These are phyloP conservation scores for Neuroterus valhalla DNA, from an alignment of 1,140 invertebrate genomes.

Conservation along the genomic window DNA sequence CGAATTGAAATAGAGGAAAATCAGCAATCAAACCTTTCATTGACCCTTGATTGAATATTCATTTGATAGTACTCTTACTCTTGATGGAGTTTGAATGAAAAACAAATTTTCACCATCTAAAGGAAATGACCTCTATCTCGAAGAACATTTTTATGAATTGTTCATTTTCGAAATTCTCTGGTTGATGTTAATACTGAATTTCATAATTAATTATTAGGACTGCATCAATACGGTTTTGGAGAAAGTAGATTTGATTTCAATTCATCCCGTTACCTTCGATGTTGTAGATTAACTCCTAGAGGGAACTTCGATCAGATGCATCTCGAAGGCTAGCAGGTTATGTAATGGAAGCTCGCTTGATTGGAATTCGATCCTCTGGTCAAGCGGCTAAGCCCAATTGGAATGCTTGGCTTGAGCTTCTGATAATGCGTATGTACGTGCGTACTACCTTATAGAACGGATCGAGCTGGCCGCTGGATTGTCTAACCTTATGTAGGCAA, in stretches of 20 bases:
- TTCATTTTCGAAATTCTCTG: no score
- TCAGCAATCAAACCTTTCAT: background rate
- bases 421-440: conserved; percentile 44
- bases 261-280: background rate
- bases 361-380: conserved; percentile 52
- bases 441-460: background rate
- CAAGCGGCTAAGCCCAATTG: conserved; percentile 48
- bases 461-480: conserved; percentile 23
- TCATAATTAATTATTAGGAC: no score
- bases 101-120: background rate
- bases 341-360: conserved; percentile 46
- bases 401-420: conserved; percentile 45
- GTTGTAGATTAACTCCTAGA: background rate
- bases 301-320: background rate
- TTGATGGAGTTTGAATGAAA: background rate
- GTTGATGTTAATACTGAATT: no score
- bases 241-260: background rate
- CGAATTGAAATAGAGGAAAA: background rate
- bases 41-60: background rate
- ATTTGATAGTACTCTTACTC: background rate
- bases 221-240: background rate
- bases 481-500: conserved; percentile 30
- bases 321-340: conserved; percentile 30
- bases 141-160: no score
- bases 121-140: no score